These are phyloP conservation scores for Drosophila mimica DNA, from an alignment of 2,888 invertebrate species.

Conservation along the genomic window DNA sequence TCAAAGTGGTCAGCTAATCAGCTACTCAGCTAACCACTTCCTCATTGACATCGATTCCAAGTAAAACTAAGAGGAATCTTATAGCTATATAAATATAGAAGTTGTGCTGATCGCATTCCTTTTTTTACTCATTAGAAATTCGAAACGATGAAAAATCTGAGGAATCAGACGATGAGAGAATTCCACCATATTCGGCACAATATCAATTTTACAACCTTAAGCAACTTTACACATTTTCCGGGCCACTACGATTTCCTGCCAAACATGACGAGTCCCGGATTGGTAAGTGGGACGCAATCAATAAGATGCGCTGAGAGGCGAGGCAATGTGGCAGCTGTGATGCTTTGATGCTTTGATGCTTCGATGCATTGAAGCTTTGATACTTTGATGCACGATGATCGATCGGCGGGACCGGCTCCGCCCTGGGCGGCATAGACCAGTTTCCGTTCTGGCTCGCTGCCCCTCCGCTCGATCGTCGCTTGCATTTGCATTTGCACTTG, in stretches of 20 bases:
- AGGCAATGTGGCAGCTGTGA: conserved; percentile 1
- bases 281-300: conserved; percentile 68
- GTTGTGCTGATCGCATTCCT: background rate
- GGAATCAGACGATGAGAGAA: conserved; percentile 53
- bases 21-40: background rate
- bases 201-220: conserved; percentile 68
- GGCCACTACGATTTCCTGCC: conserved; percentile 81
- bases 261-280: conserved; percentile 67
- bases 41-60: background rate
- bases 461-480: conserved; percentile 25
- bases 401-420: conserved; percentile 66
- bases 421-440: conserved; percentile 66
- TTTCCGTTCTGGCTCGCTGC: conserved; percentile 31
- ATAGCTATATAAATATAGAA: background rate
- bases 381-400: conserved; percentile 8
- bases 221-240: conserved; percentile 54
- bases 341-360: background rate
- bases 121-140: conserved; percentile 43
- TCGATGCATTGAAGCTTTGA: conserved; percentile 1
- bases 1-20: too few species aligned
- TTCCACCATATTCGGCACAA: conserved; percentile 42
- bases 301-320: conserved; percentile 5
- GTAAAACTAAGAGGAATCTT: background rate
- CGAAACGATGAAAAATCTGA: conserved; percentile 59
- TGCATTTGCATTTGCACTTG: conserved; percentile 41